These are phyloP conservation scores for Pachyrhynchus sulphureomaculatus DNA, from an alignment of 1,140 invertebrate genomes.

Conservation along the genomic window DNA sequence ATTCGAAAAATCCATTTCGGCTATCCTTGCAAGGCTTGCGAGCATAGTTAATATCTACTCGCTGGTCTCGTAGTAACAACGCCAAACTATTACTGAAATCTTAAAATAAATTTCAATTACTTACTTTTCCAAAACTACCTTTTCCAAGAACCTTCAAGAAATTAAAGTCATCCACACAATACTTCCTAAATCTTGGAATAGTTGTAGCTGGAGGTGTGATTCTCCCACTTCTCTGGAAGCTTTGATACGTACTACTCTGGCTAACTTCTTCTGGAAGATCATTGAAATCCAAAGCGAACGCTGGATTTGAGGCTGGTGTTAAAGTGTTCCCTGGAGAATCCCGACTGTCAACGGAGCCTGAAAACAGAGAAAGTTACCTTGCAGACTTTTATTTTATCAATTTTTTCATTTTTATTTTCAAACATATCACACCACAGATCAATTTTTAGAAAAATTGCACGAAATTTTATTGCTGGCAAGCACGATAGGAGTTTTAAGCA, in stretches of 20 bases:
- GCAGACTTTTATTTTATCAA: too few relatives aligned
- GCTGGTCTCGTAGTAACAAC: too few relatives aligned
- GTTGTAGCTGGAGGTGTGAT: conserved; percentile 81
- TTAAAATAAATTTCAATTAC: conserved; percentile 7
- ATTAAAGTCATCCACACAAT: conserved; percentile 86
- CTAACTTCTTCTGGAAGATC: conserved; percentile 45
- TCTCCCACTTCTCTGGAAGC: conserved; percentile 71
- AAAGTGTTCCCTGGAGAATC: conserved; percentile 40
- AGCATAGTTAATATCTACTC: too few relatives aligned
- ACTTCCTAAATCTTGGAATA: conserved; percentile 85
- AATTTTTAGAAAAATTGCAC: too few relatives aligned
- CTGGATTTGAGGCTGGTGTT: conserved; percentile 47
- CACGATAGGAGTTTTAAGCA: too few relatives aligned
- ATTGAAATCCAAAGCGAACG: conserved; percentile 43
- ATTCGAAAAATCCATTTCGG: too few relatives aligned
- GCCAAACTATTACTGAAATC: too few relatives aligned
- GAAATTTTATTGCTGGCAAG: too few relatives aligned
- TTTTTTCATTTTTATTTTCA: too few relatives aligned
- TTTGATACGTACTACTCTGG: conserved; percentile 60
- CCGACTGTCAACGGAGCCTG: conserved; percentile 38
- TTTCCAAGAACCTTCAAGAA: conserved; percentile 95
- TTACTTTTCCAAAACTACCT: conserved; percentile 95
- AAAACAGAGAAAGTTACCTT: too few relatives aligned
- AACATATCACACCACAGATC: too few relatives aligned
- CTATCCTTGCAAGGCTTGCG: too few relatives aligned